Percentiles rank a stretch among this genome's conserved stretches.
Conservation (phyloP, 2,113 vertebrate species). For the Forbesichthys agassizii region DNA sequence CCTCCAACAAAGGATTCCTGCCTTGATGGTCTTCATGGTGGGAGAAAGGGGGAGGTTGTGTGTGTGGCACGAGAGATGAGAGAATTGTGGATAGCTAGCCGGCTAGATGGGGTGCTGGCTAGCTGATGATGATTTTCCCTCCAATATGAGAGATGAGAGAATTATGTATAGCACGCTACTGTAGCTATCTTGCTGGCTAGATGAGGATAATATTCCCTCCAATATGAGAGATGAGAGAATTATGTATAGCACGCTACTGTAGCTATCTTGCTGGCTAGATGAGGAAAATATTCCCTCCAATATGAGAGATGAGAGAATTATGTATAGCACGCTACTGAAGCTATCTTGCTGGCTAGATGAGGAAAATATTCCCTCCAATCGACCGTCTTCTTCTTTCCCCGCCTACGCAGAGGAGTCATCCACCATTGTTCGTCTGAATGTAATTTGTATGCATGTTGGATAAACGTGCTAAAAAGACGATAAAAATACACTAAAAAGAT, state of each 20-base stretch:
- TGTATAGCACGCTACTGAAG: too few species aligned
- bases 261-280: too few species aligned
- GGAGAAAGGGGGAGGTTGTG: conserved; percentile 54
- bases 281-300: conserved; percentile 5
- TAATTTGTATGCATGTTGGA: conserved; percentile 48
- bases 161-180: too few species aligned
- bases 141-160: too few species aligned
- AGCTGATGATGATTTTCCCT: too few species aligned
- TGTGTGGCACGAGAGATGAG: conserved; percentile 52
- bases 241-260: too few species aligned
- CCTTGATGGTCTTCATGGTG: conserved; percentile 81
- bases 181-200: not conserved
- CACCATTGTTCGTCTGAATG: conserved; percentile 6
- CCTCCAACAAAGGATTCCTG: conserved; percentile 95
- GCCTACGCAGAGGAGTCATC: not conserved
- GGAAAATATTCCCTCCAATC: conserved; percentile 6
- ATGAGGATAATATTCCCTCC: too few species aligned
- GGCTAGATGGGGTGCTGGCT: not conserved
- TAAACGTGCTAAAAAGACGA: conserved; percentile 53
- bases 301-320: too few species aligned
- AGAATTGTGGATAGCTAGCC: conserved; percentile 55
- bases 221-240: too few species aligned
- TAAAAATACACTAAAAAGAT: conserved; percentile 51
- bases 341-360: too few species aligned
- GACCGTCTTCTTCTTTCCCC: conserved; percentile 14